Base-by-base conservation (phyloP, 1,140 invertebrate genomes). In the Anastatus disparis region DNA sequence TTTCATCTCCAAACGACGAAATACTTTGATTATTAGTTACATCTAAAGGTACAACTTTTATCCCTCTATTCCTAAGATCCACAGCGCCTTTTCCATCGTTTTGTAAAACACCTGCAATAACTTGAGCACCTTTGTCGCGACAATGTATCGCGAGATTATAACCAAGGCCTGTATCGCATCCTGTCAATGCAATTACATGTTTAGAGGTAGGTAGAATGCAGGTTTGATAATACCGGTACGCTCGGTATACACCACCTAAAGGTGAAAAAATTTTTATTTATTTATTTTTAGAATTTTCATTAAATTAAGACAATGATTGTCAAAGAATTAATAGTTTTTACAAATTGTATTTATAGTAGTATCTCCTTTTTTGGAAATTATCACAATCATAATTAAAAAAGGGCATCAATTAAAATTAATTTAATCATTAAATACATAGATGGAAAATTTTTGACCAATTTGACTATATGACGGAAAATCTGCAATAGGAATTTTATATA, bases 151-250 rank as follows among this genome's bases (percentile, higher is more conserved):
- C 91, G n/a, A 93, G 77, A 1, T 89, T 90, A 83, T 89, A 93
- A 26, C 94, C 94, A n/a, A 95, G 85, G 6, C 94, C 94, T 66
- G 92, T 93, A 81, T 95, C 93, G 78, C 93, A 95, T 46, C 94
- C 94, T 22, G 92, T 94, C 65, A 95, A 90, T 4, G 93, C 85
- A 15, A 95, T 42, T 22, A 63, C 15, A 9, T 72, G 70, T 6
- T 59, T 59, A 9, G 26, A 26, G 10, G 22, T 20, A 7, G 64
- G 15, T 7, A 15, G 68, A 22, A 13, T 38, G 12, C 38, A 27
- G 15, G 35, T 9, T 9, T 22, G 20, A 42, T 42, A 68, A 8
- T 31, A 24, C 12, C 53, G 22, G n/a, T 24, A 38, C n/a, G 44
- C 2, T 1, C 12, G 0, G 15, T 40, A 29, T 24, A n/a, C 55